Percentiles rank a stretch among this genome's conserved stretches.
These are phyloP conservation scores for Malurus melanocephalus DNA, from an alignment of 2,113 vertebrate genomes.

Conservation along the genomic window DNA sequence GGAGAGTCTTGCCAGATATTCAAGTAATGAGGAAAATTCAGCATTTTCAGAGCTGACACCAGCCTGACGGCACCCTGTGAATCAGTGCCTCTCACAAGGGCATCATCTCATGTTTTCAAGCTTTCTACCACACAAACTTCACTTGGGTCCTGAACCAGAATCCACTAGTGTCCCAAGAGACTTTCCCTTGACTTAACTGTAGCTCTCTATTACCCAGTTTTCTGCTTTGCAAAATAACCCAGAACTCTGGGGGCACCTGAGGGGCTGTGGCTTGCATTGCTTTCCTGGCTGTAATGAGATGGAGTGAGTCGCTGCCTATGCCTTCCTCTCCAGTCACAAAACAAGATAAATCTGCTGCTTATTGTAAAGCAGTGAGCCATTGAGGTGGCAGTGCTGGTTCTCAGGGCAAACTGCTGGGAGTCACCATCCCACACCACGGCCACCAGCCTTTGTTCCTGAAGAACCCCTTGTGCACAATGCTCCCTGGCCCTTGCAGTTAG, in stretches of 20 bases:
- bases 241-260: background rate
- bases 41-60: background rate
- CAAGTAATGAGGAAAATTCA: background rate
- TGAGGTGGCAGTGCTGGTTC: fast-evolving
- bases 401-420: background rate
- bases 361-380: background rate
- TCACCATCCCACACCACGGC: fast-evolving
- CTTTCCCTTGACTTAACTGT: background rate
- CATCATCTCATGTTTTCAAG: background rate
- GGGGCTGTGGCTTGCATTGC: background rate
- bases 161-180: background rate
- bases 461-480: background rate
- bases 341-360: background rate
- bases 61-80: background rate
- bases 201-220: background rate
- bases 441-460: background rate
- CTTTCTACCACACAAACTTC: background rate
- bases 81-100: background rate
- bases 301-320: fast-evolving
- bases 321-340: background rate
- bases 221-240: background rate
- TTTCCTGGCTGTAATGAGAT: background rate
- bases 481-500: background rate
- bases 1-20: background rate
- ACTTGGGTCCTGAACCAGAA: background rate